Percentiles rank a stretch among this genome's conserved stretches.
These are phyloP conservation scores for Pungitius pungitius DNA, from an alignment of 2,113 vertebrate genomes.

Conservation along the genomic window DNA sequence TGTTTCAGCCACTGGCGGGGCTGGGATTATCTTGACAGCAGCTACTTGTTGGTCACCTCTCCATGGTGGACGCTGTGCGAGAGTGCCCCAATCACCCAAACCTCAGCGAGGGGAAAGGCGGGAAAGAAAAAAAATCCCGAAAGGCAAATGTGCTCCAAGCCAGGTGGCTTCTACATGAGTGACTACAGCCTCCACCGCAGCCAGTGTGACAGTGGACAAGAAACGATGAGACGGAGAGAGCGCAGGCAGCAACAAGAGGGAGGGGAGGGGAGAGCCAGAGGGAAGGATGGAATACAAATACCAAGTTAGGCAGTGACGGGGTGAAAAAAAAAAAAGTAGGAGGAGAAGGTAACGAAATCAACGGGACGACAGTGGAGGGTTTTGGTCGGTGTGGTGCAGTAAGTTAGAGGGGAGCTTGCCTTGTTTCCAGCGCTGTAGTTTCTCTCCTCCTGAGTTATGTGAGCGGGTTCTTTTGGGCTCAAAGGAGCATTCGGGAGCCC, in stretches of 20 bases:
- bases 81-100: conserved; percentile 47
- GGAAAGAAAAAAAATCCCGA: conserved; percentile 26
- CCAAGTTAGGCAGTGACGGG: conserved; percentile 42
- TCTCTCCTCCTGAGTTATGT: conserved; percentile 35
- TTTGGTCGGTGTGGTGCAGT: conserved; percentile 37
- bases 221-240: conserved; percentile 67
- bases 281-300: conserved; percentile 68
- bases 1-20: conserved; percentile 18
- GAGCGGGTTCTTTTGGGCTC: conserved; percentile 14
- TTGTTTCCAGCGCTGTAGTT: conserved; percentile 41
- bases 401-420: conserved; percentile 30
- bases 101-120: conserved; percentile 26
- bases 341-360: conserved; percentile 62
- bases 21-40: conserved; percentile 24
- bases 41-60: conserved; percentile 67
- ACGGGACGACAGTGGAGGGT: conserved; percentile 31
- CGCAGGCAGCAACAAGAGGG: conserved; percentile 36
- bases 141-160: conserved; percentile 64
- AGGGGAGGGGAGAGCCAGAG: conserved; percentile 46
- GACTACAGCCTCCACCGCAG: conserved; percentile 65
- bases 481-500: conserved; percentile 21
- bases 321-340: conserved; percentile 36
- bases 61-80: conserved; percentile 30
- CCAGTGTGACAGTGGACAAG: conserved; percentile 74
- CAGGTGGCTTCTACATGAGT: conserved; percentile 71